Evolutionary conservation across 2,113 vertebrate species (phyloP).

Genomic region (Oreochromis tanganicae): DNA sequence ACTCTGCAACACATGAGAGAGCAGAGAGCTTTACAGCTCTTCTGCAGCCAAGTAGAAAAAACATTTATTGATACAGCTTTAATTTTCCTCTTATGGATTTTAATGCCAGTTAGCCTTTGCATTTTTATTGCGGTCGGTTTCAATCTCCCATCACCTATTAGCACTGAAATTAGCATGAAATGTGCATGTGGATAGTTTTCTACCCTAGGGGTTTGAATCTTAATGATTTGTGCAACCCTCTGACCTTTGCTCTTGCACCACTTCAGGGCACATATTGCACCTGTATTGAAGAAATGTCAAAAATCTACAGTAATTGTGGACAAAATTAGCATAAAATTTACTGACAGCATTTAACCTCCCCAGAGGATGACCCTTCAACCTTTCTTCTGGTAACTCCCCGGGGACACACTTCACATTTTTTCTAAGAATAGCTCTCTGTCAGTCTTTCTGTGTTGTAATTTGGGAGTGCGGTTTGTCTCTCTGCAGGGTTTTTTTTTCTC

Average conservation of each 20-base stretch:
- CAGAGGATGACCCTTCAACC: not conserved
- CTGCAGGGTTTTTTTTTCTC: not conserved
- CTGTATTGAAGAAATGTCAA: not conserved
- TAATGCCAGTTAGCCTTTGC: not conserved
- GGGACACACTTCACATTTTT: not conserved
- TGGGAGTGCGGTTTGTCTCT: not conserved
- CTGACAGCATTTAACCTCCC: not conserved
- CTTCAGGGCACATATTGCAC: not conserved
- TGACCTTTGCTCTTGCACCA: not conserved
- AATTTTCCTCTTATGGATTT: not conserved
- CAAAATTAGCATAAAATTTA: not conserved
- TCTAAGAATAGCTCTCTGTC: not conserved
- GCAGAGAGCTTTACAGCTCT: not conserved
- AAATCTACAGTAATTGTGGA: not conserved
- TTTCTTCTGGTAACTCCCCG: not conserved
- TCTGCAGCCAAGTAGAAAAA: not conserved
- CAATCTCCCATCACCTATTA: not conserved
- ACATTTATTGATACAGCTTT: not conserved
- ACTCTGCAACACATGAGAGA: not conserved
- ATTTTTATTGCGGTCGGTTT: not conserved
- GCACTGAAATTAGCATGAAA: not conserved
- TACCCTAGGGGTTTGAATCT: not conserved
- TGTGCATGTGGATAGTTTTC: not conserved
- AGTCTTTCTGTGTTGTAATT: not conserved
- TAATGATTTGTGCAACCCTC: not conserved